A percentile compares a stretch with the other conserved stretches of the same genome.
These are phyloP conservation scores for Antheraea pernyi DNA, from an alignment of 1,140 invertebrate genomes.

Conservation along the genomic window DNA sequence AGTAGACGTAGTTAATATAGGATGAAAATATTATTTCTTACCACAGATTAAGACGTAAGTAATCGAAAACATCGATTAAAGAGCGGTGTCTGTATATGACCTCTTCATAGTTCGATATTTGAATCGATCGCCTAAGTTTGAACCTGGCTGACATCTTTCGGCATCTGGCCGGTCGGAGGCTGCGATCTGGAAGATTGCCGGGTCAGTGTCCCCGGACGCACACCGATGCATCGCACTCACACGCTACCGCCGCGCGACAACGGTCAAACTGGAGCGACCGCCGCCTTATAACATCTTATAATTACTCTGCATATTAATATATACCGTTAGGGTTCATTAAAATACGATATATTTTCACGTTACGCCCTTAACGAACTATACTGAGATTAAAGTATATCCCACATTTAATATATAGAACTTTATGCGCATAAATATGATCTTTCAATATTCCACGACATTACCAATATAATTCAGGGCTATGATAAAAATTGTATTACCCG, in stretches of 20 bases:
- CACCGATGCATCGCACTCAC: constrained; percentile 20
- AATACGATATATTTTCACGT: background rate
- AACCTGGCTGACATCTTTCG: constrained; percentile 70
- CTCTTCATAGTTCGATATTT: background rate
- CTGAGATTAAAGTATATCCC: background rate
- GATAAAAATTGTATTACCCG: too few species aligned
- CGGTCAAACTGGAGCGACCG: constrained; percentile 48
- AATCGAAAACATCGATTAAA: too few species aligned
- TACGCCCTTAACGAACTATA: background rate
- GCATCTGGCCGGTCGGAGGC: constrained; percentile 76
- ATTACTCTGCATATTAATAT: constrained; percentile 5
- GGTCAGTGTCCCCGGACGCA: constrained; percentile 67
- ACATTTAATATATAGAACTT: background rate
- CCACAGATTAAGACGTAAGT: too few species aligned
- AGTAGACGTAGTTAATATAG: too few species aligned
- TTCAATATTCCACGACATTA: too few species aligned
- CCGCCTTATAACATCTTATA: background rate
- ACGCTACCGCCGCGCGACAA: constrained; percentile 26
- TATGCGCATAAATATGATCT: too few species aligned
- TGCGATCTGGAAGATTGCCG: constrained; percentile 69
- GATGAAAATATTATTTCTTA: too few species aligned
- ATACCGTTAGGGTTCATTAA: background rate
- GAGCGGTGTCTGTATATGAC: background rate
- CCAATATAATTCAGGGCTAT: too few species aligned
- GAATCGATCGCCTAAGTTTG: constrained; percentile 34